Base-by-base conservation (phyloP, 2,888 invertebrate genomes). In the Hydroisotoma schaefferi region DNA sequence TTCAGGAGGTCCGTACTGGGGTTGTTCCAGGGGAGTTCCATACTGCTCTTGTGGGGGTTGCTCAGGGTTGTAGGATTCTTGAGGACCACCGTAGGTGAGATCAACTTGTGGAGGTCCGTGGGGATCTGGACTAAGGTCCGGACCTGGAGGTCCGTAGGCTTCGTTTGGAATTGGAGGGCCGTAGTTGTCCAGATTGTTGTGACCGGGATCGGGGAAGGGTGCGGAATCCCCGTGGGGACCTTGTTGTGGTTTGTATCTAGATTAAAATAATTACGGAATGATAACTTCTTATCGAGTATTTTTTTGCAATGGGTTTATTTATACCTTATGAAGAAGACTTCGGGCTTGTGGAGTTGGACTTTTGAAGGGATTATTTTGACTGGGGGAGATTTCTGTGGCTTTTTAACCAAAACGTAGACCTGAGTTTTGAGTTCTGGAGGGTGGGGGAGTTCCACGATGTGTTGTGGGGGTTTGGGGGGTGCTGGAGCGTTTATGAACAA, bases 291-390 rank as follows among this genome's bases (percentile, higher is more conserved):
- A n/a, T n/a, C n/a, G n/a, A n/a, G n/a, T n/a, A n/a, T n/a, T n/a
- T n/a, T n/a, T n/a, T n/a, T n/a, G n/a, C n/a, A n/a, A n/a, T n/a
- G n/a, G n/a, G n/a, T n/a, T n/a, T n/a, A n/a, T 22, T 52, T 27
- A n/a, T 52, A 52, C 12, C 52, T 33, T 8, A 52, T 52, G 52
- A 52, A 52, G n/a, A 22, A 52, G 18, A 52, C 52, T 33, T 52
- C 52, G n/a, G 52, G 52, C 37, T 52, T 52, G 52, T 37, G 26
- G 3, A 49, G 28, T 5, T 22, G 46, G 46, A 46, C 46, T 15
- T 46, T 46, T 10, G 46, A 27, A 49, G 49, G 52, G 22, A 52
- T 52, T 2, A 52, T 23, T 22, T 33, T 52, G 37, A 52, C 18
- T 27, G 52, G 52, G 18, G 52, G 52, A 12, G 52, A 33, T n/a